phyloP scores from a whole-genome alignment of 2,797 vertebrate species.

The Pipistrellus kuhlii region DNA sequence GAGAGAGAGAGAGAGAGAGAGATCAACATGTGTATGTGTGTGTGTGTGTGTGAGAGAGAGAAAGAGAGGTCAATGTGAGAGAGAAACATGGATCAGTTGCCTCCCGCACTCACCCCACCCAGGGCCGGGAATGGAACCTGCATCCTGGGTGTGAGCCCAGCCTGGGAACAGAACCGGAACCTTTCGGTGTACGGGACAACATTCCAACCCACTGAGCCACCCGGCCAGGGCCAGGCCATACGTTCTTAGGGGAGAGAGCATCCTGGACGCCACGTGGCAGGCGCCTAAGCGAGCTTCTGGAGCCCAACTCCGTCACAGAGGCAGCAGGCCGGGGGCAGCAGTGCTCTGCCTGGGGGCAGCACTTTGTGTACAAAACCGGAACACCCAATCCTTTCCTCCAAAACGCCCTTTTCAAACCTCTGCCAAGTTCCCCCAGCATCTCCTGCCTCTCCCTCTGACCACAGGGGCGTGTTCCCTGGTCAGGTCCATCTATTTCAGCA shows the following conservation, averaged over 20 bases:
- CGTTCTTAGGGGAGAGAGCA: background rate
- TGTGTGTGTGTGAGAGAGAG: no score
- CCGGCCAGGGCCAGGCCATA: background rate
- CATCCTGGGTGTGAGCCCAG: no score
- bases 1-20: no score
- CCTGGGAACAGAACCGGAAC: background rate
- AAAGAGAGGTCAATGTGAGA: no score
- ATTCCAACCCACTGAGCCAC: background rate
- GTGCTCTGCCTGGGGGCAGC: background rate
- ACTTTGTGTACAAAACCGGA: background rate
- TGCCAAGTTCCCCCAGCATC: background rate
- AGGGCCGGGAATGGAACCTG: background rate
- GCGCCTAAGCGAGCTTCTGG: background rate
- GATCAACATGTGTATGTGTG: no score
- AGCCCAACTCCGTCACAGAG: background rate
- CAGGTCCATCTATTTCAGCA: background rate
- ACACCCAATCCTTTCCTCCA: background rate
- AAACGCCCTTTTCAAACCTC: background rate
- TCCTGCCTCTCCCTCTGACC: background rate
- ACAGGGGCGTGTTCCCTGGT: background rate
- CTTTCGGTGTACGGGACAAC: no score
- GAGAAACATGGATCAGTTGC: background rate
- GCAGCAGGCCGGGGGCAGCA: background rate
- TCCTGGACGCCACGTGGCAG: background rate
- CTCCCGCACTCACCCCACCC: background rate